Evolutionary conservation across 2,113 vertebrate species (phyloP), one percentile per base, ranked within the genome.

Genomic region (Zosterops pallidus): DNA sequence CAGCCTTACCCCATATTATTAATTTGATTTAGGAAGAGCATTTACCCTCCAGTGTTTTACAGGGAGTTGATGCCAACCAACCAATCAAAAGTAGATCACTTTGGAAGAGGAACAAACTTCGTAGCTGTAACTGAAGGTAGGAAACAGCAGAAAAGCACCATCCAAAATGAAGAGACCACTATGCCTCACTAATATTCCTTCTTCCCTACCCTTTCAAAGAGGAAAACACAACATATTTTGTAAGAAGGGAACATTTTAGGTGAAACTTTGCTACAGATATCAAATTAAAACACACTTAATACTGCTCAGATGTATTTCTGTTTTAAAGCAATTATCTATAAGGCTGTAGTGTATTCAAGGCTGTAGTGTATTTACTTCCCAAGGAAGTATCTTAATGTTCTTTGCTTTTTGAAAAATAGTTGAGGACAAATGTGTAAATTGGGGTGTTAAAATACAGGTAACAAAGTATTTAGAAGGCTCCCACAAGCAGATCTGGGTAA

Each of bases 241-340:
- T 80, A 86, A 5, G 25, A 94, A 90, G 19, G 49, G 20, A 79
- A 83, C 5, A 12, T 92, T 94, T 84, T 57, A 77, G 59, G 85
- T 72, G 14, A 91, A 94, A 72, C 37, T 88, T 60, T 77, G 35
- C n/a, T 83, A 63, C 6, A 39, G 29, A 49, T 57, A 74, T 4
- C 75, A 85, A 90, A 82, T 9, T 4, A 26, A 81, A 87, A 5
- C 12, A 83, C 19, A 29, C n/a, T 85, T 72, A 55, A 39, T 52
- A 84, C 52, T 77, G 83, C 82, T 94, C 37, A 79, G 53, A 84
- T 7, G 14, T 26, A 46, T 96, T 95, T 96, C 63, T 91, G 49
- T 86, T 83, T 96, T 97, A 97, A 97, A 96, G 88, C 49, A 94
- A 83, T 41, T 92, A n/a, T 84, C 37, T 39, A 35, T 42, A 70